phyloP scores from a whole-genome alignment of 2,113 vertebrate genomes.

The Lonchura striata region DNA sequence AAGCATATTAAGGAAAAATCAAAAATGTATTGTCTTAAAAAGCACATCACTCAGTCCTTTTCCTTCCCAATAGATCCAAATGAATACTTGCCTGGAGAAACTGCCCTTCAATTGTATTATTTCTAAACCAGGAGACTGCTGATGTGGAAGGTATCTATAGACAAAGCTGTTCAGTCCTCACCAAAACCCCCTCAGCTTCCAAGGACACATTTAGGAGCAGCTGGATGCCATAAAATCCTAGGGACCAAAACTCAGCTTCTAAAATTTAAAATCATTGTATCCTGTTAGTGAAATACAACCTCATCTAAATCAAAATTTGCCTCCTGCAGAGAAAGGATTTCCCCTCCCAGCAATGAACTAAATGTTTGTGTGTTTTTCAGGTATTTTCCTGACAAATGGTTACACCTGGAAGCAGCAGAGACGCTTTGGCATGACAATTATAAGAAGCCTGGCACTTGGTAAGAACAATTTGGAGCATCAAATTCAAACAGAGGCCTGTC shows the following conservation, averaged over 20 bases:
- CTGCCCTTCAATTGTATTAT: neutral
- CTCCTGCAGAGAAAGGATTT: neutral
- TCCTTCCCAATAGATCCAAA: neutral
- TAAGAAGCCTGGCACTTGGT: constrained; percentile 41
- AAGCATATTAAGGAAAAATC: neutral
- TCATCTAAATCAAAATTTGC: neutral
- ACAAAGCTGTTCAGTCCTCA: neutral
- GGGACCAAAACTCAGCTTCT: neutral
- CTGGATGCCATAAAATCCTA: neutral
- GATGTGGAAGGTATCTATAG: neutral
- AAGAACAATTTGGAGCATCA: constrained; percentile 50
- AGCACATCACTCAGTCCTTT: neutral
- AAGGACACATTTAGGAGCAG: neutral
- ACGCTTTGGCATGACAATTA: constrained; percentile 48
- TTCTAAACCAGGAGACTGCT: neutral
- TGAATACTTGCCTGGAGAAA: neutral
- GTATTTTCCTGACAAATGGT: constrained; percentile 69
- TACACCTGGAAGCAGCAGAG: constrained; percentile 70
- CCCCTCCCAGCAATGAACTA: neutral
- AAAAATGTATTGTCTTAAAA: neutral
- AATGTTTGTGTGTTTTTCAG: neutral
- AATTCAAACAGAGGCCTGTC: constrained; percentile 57
- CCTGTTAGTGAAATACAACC: neutral
- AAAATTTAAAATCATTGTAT: neutral
- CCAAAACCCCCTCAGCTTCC: neutral